Conservation (phyloP, 2,888 invertebrate genomes). For the Zaprionus bogoriensis region DNA sequence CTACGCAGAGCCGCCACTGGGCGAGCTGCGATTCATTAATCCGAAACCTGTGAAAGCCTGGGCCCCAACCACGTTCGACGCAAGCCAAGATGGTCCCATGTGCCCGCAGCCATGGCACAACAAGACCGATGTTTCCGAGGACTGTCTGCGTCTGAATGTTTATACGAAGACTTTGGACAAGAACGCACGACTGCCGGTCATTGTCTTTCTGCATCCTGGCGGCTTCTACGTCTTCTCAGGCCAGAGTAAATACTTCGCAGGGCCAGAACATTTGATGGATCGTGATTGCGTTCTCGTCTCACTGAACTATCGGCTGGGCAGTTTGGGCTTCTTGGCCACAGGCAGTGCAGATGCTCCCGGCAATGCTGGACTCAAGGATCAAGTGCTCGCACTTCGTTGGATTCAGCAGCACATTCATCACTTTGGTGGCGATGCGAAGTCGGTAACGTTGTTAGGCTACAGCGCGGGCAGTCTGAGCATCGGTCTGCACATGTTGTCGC, state of each 20-base stretch:
- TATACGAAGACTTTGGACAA: conserved; percentile 82
- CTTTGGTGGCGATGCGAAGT: conserved; percentile 87
- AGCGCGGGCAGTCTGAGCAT: conserved; percentile 84
- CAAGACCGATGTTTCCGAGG: conserved; percentile 83
- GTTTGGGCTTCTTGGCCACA: conserved; percentile 85
- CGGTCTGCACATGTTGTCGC: conserved; percentile 85
- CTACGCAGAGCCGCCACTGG: conserved; percentile 78
- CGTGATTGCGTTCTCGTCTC: conserved; percentile 87
- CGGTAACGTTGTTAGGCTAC: conserved; percentile 87
- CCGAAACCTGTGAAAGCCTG: conserved; percentile 84
- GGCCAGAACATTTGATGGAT: conserved; percentile 86
- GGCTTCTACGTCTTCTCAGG: conserved; percentile 86
- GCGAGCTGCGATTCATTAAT: conserved; percentile 78
- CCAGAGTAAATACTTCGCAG: conserved; percentile 83
- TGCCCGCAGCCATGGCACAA: conserved; percentile 83
- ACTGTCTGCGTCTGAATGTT: conserved; percentile 85
- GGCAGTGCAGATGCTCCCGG: conserved; percentile 87
- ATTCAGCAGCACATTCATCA: conserved; percentile 86
- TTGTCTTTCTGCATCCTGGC: conserved; percentile 87
- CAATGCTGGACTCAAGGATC: conserved; percentile 88
- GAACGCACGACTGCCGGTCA: conserved; percentile 83
- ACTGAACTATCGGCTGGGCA: conserved; percentile 85
- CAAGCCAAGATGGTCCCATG: conserved; percentile 84
- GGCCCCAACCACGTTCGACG: conserved; percentile 83
- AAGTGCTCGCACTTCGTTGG: conserved; percentile 87